Conservation (phyloP, 2,113 vertebrate species). For the Turnix velox region DNA sequence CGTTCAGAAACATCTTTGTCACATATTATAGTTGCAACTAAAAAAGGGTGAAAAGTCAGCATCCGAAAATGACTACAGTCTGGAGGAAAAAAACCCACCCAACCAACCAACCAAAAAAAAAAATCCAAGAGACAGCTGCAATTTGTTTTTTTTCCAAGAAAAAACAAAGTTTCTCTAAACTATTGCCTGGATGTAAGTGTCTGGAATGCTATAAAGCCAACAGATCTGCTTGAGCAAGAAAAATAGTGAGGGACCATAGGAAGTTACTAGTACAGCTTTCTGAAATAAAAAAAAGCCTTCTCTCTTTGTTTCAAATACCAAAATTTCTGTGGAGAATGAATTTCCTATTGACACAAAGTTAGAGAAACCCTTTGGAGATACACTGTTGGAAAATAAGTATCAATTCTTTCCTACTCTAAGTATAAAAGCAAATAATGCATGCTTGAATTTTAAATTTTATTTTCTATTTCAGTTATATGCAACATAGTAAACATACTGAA, state of each 20-base stretch:
- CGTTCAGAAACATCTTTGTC: background rate
- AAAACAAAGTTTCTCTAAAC: background rate
- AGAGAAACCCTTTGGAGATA: background rate
- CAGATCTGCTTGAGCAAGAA: background rate
- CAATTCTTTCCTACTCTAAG: background rate
- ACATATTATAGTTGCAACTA: background rate
- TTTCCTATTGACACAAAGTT: background rate
- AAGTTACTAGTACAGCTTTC: background rate
- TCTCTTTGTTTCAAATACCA: background rate
- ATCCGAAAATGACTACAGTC: no score
- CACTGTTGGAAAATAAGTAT: background rate
- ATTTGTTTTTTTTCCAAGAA: background rate
- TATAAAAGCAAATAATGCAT: background rate
- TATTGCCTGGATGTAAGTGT: background rate
- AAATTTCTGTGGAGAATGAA: background rate
- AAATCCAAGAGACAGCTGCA: background rate
- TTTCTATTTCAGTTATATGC: constrained; percentile 13
- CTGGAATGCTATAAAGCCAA: background rate
- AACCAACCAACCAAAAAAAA: background rate
- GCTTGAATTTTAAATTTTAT: background rate
- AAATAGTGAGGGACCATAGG: background rate
- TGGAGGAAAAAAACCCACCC: no score
- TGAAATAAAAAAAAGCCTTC: background rate
- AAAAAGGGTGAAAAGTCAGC: background rate
- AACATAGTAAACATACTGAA: background rate